A percentile compares a stretch with the other conserved stretches of the same genome.
Conservation (phyloP, 2,797 vertebrate genomes). For the Carcharodon carcharias region DNA sequence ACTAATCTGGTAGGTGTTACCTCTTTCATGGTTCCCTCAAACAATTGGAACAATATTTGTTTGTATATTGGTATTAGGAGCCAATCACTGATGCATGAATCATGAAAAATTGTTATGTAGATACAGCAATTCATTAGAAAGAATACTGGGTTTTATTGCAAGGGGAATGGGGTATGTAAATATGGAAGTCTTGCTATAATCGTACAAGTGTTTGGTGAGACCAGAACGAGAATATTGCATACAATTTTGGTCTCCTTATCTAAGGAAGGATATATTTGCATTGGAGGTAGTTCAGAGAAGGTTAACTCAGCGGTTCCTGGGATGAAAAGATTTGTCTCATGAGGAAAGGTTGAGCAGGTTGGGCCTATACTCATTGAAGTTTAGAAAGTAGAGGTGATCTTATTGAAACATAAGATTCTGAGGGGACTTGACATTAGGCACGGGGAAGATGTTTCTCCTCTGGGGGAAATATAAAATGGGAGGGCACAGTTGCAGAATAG, state of each 20-base stretch:
- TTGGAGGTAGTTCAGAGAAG: background rate
- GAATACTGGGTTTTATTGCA: background rate
- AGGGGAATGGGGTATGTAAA: background rate
- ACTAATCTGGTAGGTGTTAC: background rate
- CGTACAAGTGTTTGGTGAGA: no score
- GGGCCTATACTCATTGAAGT: background rate
- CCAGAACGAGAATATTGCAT: background rate
- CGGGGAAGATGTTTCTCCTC: no score
- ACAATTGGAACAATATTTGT: background rate
- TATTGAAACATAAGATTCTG: no score
- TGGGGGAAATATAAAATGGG: no score
- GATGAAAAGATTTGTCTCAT: no score
- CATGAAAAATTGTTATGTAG: background rate
- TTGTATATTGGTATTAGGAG: background rate
- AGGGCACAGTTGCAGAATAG: no score
- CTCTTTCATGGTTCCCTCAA: background rate
- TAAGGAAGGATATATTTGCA: background rate
- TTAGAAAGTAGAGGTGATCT: background rate
- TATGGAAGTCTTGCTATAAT: background rate
- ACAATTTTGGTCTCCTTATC: background rate
- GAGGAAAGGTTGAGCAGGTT: background rate
- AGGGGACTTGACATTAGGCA: no score
- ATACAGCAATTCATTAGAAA: background rate
- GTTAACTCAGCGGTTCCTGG: no score
- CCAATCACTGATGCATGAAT: background rate